Conservation (phyloP, 1,140 invertebrate species). For the Charaxes varanes region DNA sequence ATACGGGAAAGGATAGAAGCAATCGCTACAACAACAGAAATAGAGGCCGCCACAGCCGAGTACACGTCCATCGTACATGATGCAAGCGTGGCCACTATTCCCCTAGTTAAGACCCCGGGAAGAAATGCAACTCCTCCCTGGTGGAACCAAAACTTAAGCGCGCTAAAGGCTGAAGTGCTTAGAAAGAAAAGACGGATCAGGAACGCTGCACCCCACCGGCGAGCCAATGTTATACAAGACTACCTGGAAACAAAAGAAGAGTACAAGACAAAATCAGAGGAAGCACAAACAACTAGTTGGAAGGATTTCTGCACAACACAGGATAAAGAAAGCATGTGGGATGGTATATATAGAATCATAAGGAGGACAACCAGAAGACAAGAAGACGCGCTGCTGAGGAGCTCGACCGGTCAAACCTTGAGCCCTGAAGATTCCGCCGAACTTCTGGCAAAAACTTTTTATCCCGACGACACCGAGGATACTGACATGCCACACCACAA, state of each 20-base stretch:
- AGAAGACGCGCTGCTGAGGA: not conserved
- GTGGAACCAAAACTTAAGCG: no score
- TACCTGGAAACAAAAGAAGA: not conserved
- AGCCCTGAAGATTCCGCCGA: not conserved
- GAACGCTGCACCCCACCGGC: not conserved
- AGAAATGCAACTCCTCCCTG: no score
- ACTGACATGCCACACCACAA: not conserved
- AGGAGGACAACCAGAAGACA: not conserved
- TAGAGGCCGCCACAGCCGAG: no score
- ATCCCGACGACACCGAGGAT: not conserved
- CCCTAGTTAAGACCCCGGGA: no score
- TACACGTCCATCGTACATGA: no score
- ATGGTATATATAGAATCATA: no score
- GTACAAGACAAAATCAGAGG: not conserved
- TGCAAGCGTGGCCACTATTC: no score
- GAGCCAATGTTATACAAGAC: not conserved
- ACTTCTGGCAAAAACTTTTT: not conserved
- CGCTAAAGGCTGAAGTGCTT: no score
- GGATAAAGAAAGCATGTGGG: no score
- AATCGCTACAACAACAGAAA: no score
- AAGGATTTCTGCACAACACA: not conserved
- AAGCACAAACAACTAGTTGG: not conserved
- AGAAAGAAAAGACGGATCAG: not conserved
- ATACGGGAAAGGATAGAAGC: no score
- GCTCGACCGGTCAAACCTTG: not conserved